Evolutionary conservation across 2,888 invertebrate species (phyloP).

Genomic region (Netelia inedita): DNA sequence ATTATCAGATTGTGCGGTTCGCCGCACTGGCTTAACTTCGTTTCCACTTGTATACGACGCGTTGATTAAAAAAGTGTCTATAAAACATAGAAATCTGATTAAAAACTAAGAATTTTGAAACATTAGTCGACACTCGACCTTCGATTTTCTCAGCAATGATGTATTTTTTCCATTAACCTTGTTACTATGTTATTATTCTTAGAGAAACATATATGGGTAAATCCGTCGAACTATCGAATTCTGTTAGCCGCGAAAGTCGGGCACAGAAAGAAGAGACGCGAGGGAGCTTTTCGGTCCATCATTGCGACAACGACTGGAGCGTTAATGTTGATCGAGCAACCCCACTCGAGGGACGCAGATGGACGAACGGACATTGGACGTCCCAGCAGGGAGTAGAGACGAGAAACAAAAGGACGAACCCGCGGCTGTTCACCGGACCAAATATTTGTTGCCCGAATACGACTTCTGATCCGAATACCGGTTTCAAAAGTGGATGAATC

Average conservation of each 20-base stretch:
- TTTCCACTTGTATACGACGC: neutral
- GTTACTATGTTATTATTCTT: no score
- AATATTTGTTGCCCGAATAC: conserved; percentile 62
- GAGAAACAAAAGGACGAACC: conserved; percentile 12
- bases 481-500: conserved; percentile 53
- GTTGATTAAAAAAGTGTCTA: neutral
- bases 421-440: conserved; percentile 53
- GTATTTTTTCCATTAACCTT: no score
- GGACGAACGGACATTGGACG: conserved; percentile 49
- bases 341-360: conserved; percentile 50
- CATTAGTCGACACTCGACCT: neutral
- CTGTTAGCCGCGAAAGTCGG: neutral
- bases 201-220: no score
- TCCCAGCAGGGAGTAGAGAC: conserved; percentile 9
- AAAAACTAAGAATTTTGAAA: neutral
- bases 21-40: neutral
- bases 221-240: conserved; percentile 20
- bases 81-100: neutral
- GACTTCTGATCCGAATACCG: conserved; percentile 56
- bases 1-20: neutral
- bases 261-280: conserved; percentile 20
- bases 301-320: conserved; percentile 56
- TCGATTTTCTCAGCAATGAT: neutral
- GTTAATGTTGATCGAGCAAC: conserved; percentile 62
- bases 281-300: conserved; percentile 39